Evolutionary conservation across 2,888 invertebrate species (phyloP).

Genomic region (Tridacna crocea): DNA sequence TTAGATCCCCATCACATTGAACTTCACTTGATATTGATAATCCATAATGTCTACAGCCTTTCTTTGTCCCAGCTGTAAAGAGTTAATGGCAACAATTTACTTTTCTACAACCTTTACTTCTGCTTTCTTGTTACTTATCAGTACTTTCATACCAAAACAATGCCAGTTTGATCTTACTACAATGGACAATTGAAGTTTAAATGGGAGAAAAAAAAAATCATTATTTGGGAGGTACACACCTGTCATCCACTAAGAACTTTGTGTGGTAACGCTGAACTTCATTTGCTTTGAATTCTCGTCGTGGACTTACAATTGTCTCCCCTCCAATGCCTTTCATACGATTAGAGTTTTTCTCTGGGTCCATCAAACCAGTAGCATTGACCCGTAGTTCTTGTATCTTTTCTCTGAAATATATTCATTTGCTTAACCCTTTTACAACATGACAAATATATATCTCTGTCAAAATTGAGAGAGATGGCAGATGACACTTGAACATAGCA

Average conservation of each 20-base stretch:
- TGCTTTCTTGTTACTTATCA: too few species aligned
- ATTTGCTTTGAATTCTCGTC: constrained; percentile 65
- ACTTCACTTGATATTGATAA: too few species aligned
- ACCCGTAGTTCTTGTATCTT: constrained; percentile 73
- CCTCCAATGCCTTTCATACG: constrained; percentile 70
- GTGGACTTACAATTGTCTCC: constrained; percentile 52
- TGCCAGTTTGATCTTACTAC: too few species aligned
- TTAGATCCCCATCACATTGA: too few species aligned
- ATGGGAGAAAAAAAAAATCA: too few species aligned
- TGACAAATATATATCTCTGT: not conserved
- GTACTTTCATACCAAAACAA: too few species aligned
- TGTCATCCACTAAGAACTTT: constrained; percentile 60
- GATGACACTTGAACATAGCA: too few species aligned
- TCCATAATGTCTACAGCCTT: too few species aligned
- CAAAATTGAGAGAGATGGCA: not conserved
- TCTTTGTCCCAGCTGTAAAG: too few species aligned
- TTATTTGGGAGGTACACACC: constrained; percentile 25
- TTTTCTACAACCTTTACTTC: too few species aligned
- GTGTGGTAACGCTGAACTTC: constrained; percentile 69
- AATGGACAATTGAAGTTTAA: too few species aligned
- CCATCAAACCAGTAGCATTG: constrained; percentile 75
- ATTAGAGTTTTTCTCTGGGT: constrained; percentile 73
- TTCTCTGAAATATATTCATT: constrained; percentile 63
- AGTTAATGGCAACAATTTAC: too few species aligned
- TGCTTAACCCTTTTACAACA: not conserved